A percentile compares a stretch with the other conserved stretches of the same genome.
Evolutionary conservation across 2,113 vertebrate species (phyloP).

Genomic region (Semicossyphus pulcher): DNA sequence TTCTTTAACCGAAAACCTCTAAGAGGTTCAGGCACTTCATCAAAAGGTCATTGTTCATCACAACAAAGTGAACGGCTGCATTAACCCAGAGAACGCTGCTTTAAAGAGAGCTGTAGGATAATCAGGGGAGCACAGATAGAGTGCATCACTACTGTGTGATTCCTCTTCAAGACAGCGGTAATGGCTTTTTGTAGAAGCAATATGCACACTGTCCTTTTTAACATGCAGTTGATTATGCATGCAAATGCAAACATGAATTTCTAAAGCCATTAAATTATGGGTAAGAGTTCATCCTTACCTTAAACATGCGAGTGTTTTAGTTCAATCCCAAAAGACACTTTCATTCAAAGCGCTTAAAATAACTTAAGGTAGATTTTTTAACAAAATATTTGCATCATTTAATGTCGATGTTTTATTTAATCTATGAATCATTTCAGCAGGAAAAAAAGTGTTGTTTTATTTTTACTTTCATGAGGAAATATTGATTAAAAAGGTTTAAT

Average conservation of each 20-base stretch:
- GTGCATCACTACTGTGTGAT: background rate
- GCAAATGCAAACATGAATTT: slow-evolving; percentile 72
- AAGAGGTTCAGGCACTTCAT: slow-evolving; percentile 11
- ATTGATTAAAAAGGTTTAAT: too few relatives aligned
- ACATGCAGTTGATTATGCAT: background rate
- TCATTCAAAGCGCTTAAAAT: too few relatives aligned
- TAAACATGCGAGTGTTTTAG: background rate
- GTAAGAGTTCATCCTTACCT: background rate
- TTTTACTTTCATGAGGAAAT: too few relatives aligned
- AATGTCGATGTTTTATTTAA: too few relatives aligned
- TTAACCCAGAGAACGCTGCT: slow-evolving; percentile 33
- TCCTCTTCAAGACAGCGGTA: slow-evolving; percentile 5
- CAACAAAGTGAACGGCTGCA: slow-evolving; percentile 31
- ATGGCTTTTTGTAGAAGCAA: slow-evolving; percentile 7
- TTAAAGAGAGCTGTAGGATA: slow-evolving; percentile 23
- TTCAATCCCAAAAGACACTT: background rate
- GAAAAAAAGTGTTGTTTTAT: too few relatives aligned
- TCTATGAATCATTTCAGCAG: too few relatives aligned
- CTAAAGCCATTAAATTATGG: background rate
- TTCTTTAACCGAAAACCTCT: slow-evolving; percentile 32
- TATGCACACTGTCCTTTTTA: slow-evolving; percentile 7
- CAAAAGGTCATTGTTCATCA: slow-evolving; percentile 31
- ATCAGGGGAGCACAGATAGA: slow-evolving; percentile 24
- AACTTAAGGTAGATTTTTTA: too few relatives aligned
- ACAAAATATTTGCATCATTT: too few relatives aligned